Percentiles rank a stretch among this genome's conserved stretches.
Evolutionary conservation across 2,888 invertebrate genomes (phyloP).

Genomic region (Bellardia bayeri): DNA sequence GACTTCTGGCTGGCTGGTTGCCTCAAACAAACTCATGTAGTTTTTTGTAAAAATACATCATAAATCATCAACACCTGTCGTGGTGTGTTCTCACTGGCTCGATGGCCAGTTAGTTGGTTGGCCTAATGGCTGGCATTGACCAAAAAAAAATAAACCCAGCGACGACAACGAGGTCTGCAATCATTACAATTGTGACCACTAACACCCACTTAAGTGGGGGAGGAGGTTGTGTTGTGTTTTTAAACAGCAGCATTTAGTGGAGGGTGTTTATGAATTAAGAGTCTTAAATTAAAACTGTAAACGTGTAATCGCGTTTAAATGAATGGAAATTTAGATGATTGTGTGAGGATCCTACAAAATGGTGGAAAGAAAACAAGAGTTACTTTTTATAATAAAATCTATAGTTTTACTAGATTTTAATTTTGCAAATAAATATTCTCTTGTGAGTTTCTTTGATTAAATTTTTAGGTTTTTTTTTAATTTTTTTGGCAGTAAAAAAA

Average conservation of each 20-base stretch:
- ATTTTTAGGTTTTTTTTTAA: constrained; percentile 10
- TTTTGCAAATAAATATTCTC: too few species aligned
- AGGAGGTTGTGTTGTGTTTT: neutral
- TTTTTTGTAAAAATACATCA: constrained; percentile 78
- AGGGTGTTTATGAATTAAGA: constrained; percentile 2
- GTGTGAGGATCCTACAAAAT: constrained; percentile 15
- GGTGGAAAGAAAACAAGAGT: constrained; percentile 4
- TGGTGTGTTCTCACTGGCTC: constrained; percentile 41
- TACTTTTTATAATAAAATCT: neutral
- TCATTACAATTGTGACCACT: constrained; percentile 15
- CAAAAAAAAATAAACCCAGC: constrained; percentile 27
- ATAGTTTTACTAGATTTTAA: neutral
- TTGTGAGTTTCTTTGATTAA: neutral
- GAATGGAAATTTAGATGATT: constrained; percentile 16
- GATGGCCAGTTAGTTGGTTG: constrained; percentile 17
- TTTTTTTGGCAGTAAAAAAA: constrained; percentile 67
- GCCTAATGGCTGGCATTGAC: constrained; percentile 24
- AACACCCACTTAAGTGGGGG: constrained; percentile 9
- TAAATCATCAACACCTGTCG: constrained; percentile 83
- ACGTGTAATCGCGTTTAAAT: neutral
- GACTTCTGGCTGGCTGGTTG: neutral
- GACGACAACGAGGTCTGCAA: neutral
- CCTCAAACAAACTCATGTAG: neutral
- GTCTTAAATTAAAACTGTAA: constrained; percentile 28
- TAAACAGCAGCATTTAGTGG: neutral